These are phyloP conservation scores for Zapornia atra DNA, from an alignment of 2,113 vertebrate genomes.

Conservation along the genomic window DNA sequence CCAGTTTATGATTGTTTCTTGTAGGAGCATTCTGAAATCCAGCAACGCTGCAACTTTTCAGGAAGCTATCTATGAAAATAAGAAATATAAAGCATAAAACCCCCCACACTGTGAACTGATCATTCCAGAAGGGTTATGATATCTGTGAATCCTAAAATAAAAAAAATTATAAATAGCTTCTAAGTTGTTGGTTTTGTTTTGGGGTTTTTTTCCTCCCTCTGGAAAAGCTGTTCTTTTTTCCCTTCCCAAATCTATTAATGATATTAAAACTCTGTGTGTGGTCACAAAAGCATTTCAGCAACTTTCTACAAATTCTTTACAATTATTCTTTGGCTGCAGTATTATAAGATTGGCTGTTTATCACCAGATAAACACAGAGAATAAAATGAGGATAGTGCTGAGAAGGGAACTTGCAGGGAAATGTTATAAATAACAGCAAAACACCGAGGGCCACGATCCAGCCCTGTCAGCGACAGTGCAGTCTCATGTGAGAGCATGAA, in stretches of 20 bases:
- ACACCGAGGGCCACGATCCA: background rate
- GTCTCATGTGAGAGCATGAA: background rate
- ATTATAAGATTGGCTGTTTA: background rate
- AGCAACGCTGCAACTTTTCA: background rate
- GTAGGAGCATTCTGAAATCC: background rate
- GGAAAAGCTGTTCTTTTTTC: background rate
- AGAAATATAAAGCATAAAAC: background rate
- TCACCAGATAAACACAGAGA: background rate
- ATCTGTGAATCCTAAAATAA: background rate
- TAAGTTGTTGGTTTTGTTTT: background rate
- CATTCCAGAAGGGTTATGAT: background rate
- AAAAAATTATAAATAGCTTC: background rate
- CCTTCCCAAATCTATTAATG: background rate
- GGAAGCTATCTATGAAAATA: background rate
- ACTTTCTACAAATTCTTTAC: conserved; percentile 5
- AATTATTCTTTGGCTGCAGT: background rate
- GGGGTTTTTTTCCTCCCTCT: background rate
- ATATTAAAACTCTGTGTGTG: conserved; percentile 21
- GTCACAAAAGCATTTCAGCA: conserved; percentile 30
- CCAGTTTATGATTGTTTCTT: background rate
- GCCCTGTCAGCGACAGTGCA: background rate
- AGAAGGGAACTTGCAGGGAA: background rate
- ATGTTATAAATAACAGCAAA: background rate
- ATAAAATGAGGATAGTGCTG: background rate
- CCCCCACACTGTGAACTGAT: background rate